Conservation (phyloP, 2,113 vertebrate genomes). For the Callocephalon fimbriatum region DNA sequence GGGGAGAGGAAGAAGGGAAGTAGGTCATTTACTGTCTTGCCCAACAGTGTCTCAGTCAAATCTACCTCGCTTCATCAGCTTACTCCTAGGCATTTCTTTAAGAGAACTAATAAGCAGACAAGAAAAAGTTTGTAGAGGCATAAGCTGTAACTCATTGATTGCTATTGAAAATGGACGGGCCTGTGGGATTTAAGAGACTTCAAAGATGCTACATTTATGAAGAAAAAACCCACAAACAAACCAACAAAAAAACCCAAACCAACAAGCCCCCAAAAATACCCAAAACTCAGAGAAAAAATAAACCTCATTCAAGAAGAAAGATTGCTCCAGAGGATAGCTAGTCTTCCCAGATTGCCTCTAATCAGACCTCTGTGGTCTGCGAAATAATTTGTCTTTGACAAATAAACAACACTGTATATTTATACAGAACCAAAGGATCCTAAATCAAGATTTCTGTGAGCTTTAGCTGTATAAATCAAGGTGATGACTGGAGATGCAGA, state of each 20-base stretch:
- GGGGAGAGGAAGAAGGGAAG: background rate
- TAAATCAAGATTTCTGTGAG: background rate
- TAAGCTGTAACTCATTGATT: background rate
- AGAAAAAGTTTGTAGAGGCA: background rate
- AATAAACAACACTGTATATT: background rate
- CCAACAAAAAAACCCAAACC: background rate
- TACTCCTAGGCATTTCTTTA: constrained; percentile 13
- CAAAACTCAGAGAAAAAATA: background rate
- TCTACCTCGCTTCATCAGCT: background rate
- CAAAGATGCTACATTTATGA: background rate
- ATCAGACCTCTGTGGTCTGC: background rate
- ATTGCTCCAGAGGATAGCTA: background rate
- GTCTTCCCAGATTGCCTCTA: background rate
- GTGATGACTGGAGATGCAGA: background rate
- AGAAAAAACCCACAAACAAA: background rate
- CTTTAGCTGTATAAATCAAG: background rate
- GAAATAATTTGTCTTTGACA: background rate
- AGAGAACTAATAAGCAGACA: background rate
- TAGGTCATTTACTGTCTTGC: background rate
- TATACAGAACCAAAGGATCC: background rate
- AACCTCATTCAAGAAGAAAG: background rate
- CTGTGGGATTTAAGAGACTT: background rate
- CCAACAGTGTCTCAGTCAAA: background rate
- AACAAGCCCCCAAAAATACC: accelerated
- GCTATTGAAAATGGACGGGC: background rate